A percentile compares a stretch with the other conserved stretches of the same genome.
Evolutionary conservation across 2,797 vertebrate species (phyloP).

Genomic region (Ctenopoma kingsleyae): DNA sequence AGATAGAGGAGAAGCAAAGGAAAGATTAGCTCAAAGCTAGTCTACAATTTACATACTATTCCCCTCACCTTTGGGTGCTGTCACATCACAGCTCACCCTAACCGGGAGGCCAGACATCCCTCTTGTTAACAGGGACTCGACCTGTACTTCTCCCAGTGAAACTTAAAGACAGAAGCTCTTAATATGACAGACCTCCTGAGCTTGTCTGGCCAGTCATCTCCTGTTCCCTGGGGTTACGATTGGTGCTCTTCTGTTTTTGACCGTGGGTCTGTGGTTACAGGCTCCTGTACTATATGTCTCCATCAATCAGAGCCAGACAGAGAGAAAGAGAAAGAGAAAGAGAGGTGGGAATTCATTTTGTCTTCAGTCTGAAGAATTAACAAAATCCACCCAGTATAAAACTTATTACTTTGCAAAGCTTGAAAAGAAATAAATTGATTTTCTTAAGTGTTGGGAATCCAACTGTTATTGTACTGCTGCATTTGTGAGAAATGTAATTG

Average conservation of each 20-base stretch:
- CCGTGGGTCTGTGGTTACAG: background rate
- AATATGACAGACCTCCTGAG: constrained; percentile 16
- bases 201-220: constrained; percentile 17
- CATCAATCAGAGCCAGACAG: constrained; percentile 15
- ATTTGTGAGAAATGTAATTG: constrained; percentile 13
- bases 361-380: constrained; percentile 13
- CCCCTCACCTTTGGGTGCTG: constrained; percentile 10
- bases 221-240: constrained; percentile 19
- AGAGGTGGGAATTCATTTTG: background rate
- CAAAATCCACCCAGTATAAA: background rate
- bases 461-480: constrained; percentile 33
- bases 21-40: constrained; percentile 34
- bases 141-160: background rate
- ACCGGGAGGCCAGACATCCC: constrained; percentile 21
- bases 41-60: constrained; percentile 31
- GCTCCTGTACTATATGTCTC: constrained; percentile 4
- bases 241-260: constrained; percentile 5
- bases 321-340: background rate
- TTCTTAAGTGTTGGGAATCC: constrained; percentile 8
- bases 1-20: constrained; percentile 31
- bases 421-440: constrained; percentile 6
- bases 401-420: constrained; percentile 6
- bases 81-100: constrained; percentile 29
- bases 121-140: background rate
- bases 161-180: constrained; percentile 24